Evolutionary conservation across 1,140 invertebrate species (phyloP), one percentile per base, ranked within the genome.

Genomic region (Nephila pilipes): DNA sequence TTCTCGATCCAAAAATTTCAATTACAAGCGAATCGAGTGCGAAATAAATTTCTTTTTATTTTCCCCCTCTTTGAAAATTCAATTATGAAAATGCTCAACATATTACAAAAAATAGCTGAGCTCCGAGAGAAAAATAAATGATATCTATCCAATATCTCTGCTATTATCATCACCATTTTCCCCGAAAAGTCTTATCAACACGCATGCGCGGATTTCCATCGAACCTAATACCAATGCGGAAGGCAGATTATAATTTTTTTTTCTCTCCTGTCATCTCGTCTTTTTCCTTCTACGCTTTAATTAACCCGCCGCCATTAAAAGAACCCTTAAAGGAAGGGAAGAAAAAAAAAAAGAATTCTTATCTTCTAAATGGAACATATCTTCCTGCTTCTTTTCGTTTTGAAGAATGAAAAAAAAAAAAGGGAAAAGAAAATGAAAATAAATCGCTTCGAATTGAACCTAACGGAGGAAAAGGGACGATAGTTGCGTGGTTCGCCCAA

Each of bases 141-240:
- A 75, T 2, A 16, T 75, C 69, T 10, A 75, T 25, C 25, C 69
- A n/a, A n/a, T 75, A 75, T 75, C 69, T 75, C 69, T 75, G 36
- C 32, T 32, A 75, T 75, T 36, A 75, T 75, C 69, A 75, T 75
- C 8, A 75, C 29, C 32, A 14, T 36, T 75, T 75, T 36, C 4
- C 69, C 69, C 69, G 69, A 75, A 32, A 75, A 32, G 29, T 75
- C 69, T 75, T 75, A 75, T 75, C 65, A 75, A 29, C 69, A 75
- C 65, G 65, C 65, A 75, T 75, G 65, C 65, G 65, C 69, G 6
- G 2, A 0, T 60, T 22, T 22, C 22, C 58, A 60, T 20, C 16
- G 69, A 75, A 75, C 65, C 29, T 75, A 75, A 75, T 75, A 75
- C 29, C 65, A 75, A 75, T 36, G 69, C 32, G 69, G 69, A 75